These are phyloP conservation scores for Emydocephalus ijimae DNA, from an alignment of 2,113 vertebrate species.

Conservation along the genomic window DNA sequence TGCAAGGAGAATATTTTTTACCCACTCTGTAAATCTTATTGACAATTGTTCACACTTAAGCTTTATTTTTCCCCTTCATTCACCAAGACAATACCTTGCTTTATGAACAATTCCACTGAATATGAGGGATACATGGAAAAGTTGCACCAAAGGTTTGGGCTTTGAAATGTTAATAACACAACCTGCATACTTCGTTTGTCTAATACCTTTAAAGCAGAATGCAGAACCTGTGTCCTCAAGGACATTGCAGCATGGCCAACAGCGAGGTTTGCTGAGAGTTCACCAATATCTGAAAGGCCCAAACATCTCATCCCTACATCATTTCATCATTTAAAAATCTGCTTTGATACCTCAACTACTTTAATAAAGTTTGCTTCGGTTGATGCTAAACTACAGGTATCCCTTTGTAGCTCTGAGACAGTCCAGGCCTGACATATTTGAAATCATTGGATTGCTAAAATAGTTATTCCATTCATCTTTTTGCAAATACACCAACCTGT, in stretches of 20 bases:
- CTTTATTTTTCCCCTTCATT: neutral
- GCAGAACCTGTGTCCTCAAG: neutral
- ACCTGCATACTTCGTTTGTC: too few species aligned
- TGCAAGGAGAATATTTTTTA: neutral
- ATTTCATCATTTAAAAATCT: neutral
- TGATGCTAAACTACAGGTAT: neutral
- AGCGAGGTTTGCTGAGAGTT: neutral
- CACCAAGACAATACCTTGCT: neutral
- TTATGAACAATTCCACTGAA: neutral
- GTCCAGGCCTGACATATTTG: neutral
- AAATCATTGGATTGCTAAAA: neutral
- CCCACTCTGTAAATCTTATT: neutral
- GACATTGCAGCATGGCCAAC: neutral
- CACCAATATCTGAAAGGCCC: neutral
- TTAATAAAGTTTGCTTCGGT: neutral
- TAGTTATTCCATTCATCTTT: neutral
- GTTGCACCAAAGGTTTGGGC: neutral
- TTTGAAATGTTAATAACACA: neutral
- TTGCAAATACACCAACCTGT: neutral
- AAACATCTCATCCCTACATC: neutral
- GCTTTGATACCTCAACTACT: neutral
- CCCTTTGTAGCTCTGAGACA: neutral
- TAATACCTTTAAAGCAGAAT: neutral
- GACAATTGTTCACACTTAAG: neutral
- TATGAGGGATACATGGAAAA: neutral